phyloP scores from a whole-genome alignment of 2,888 invertebrate species.

The Cepaea hortensis region DNA sequence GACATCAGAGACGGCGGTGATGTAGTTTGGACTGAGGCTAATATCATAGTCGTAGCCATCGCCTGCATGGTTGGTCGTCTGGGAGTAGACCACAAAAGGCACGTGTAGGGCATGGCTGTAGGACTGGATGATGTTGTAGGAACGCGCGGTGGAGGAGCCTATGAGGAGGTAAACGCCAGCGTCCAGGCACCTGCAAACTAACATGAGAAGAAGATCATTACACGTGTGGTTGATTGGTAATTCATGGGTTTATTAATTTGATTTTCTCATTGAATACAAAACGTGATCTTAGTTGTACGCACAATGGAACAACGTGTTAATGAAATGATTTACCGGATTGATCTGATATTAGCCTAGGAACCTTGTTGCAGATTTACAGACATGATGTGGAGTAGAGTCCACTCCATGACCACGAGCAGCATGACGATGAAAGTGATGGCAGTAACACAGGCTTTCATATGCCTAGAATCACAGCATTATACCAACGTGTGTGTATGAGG shows the following conservation, averaged over 20 bases:
- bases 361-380: too few relatives aligned
- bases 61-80: constrained; percentile 59
- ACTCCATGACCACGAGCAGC: too few relatives aligned
- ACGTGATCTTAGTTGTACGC: background rate
- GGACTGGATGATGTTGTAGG: constrained; percentile 69
- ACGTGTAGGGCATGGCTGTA: constrained; percentile 69
- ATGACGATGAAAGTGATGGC: too few relatives aligned
- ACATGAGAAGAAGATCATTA: background rate
- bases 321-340: too few relatives aligned
- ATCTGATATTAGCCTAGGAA: too few relatives aligned
- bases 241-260: background rate
- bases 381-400: too few relatives aligned
- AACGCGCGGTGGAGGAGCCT: constrained; percentile 63
- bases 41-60: constrained; percentile 66
- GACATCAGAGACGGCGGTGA: constrained; percentile 94
- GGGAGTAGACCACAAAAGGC: constrained; percentile 68
- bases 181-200: constrained; percentile 68
- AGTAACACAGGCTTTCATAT: too few relatives aligned
- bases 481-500: too few relatives aligned
- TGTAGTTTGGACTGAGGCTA: constrained; percentile 93
- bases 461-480: too few relatives aligned
- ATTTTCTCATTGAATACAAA: background rate
- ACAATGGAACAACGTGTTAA: too few relatives aligned
- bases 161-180: constrained; percentile 67
- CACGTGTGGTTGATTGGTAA: background rate